phyloP scores from a whole-genome alignment of 2,797 vertebrate genomes.

The Mus spretus region DNA sequence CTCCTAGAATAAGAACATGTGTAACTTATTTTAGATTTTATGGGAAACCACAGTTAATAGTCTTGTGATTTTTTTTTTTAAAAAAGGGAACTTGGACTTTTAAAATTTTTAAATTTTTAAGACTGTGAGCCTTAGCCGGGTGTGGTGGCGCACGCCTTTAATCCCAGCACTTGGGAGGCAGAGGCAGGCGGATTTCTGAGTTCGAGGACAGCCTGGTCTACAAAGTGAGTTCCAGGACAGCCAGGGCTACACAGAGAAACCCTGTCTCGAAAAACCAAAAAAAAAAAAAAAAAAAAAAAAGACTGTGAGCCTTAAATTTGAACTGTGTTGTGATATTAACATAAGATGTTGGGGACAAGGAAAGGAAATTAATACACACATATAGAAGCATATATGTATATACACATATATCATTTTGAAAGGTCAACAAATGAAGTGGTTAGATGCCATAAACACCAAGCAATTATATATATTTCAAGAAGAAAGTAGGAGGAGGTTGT shows the following conservation, averaged over 20 bases:
- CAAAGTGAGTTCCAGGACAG: too few species aligned
- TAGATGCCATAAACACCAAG: constrained; percentile 38
- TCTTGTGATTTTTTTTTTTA: background rate
- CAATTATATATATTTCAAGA: background rate
- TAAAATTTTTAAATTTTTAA: background rate
- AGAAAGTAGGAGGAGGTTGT: background rate
- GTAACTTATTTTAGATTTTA: background rate
- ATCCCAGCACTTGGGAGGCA: too few species aligned
- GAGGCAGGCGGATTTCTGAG: too few species aligned
- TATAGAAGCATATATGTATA: too few species aligned
- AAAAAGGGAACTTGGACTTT: background rate
- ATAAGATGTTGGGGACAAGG: background rate
- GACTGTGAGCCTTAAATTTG: background rate
- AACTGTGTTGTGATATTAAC: background rate
- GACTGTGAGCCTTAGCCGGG: background rate
- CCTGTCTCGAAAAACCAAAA: too few species aligned
- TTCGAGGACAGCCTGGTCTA: too few species aligned
- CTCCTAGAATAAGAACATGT: background rate
- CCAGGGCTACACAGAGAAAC: too few species aligned
- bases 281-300: too few species aligned
- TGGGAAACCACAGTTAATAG: background rate
- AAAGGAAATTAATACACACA: background rate
- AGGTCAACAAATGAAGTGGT: constrained; percentile 34
- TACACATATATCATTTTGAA: constrained; percentile 10
- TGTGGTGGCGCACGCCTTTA: too few species aligned